These are phyloP conservation scores for Cotesia chilonis DNA, from an alignment of 1,140 invertebrate genomes.

Conservation along the genomic window DNA sequence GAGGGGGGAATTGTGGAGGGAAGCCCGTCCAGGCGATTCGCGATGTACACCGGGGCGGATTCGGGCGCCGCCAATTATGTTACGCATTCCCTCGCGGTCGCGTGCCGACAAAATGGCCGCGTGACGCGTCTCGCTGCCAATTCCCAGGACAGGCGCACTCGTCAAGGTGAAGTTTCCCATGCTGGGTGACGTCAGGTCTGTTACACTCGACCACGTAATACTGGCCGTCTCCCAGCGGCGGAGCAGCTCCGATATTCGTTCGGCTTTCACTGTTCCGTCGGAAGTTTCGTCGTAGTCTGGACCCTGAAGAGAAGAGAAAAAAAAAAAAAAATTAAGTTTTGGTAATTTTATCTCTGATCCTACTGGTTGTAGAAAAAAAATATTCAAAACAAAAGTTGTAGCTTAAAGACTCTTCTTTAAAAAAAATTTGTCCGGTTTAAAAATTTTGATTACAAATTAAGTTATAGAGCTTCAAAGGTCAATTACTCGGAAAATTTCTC, in stretches of 20 bases:
- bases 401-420: background rate
- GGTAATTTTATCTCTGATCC: constrained; percentile 2
- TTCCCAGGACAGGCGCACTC: constrained; percentile 13
- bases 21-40: constrained; percentile 59
- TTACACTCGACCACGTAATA: constrained; percentile 53
- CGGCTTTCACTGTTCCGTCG: constrained; percentile 49
- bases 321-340: constrained; percentile 18
- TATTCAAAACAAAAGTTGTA: too few species aligned
- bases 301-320: constrained; percentile 65
- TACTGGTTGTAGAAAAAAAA: background rate
- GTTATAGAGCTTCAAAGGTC: too few species aligned
- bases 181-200: constrained; percentile 36
- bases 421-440: too few species aligned
- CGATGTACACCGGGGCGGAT: constrained; percentile 57
- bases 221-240: constrained; percentile 59
- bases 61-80: constrained; percentile 62
- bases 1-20: constrained; percentile 52
- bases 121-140: constrained; percentile 38
- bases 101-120: constrained; percentile 45
- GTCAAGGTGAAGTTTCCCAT: constrained; percentile 11
- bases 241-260: constrained; percentile 52
- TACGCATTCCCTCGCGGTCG: constrained; percentile 60
- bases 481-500: too few species aligned
- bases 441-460: too few species aligned
- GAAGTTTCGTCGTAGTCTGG: constrained; percentile 73